Conservation (phyloP, 2,888 invertebrate genomes). For the Synergus laeviventris region DNA sequence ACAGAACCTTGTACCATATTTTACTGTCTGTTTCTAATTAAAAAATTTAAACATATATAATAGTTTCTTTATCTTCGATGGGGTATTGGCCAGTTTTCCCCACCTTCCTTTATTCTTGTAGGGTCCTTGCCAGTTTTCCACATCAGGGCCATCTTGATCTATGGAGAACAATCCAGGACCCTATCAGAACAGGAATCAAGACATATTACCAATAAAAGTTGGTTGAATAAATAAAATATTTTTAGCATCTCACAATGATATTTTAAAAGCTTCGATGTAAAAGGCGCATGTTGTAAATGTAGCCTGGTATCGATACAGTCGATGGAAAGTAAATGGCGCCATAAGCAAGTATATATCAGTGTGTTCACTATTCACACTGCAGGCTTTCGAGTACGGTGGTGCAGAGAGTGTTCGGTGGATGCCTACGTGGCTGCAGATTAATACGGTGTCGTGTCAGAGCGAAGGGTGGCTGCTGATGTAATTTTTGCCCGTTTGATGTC, state of each 20-base stretch:
- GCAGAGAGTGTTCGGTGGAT: constrained; percentile 55
- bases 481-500: constrained; percentile 76
- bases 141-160: no score
- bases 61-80: no score
- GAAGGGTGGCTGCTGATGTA: constrained; percentile 73
- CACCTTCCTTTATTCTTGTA: no score
- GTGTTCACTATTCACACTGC: constrained; percentile 38
- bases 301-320: constrained; percentile 21
- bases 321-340: constrained; percentile 35
- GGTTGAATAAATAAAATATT: no score
- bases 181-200: no score
- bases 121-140: no score
- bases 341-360: constrained; percentile 52
- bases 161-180: no score
- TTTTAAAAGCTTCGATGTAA: constrained; percentile 25
- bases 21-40: no score
- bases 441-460: constrained; percentile 65
- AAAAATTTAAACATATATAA: no score
- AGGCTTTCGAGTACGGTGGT: constrained; percentile 49
- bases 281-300: constrained; percentile 36
- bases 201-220: no score
- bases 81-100: no score
- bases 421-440: constrained; percentile 63
- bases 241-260: background rate
- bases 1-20: no score